Percentiles rank a stretch among this genome's conserved stretches.
phyloP scores from a whole-genome alignment of 37 sponge, comb jelly and placozoan species.

The Eunapius fragilis region DNA sequence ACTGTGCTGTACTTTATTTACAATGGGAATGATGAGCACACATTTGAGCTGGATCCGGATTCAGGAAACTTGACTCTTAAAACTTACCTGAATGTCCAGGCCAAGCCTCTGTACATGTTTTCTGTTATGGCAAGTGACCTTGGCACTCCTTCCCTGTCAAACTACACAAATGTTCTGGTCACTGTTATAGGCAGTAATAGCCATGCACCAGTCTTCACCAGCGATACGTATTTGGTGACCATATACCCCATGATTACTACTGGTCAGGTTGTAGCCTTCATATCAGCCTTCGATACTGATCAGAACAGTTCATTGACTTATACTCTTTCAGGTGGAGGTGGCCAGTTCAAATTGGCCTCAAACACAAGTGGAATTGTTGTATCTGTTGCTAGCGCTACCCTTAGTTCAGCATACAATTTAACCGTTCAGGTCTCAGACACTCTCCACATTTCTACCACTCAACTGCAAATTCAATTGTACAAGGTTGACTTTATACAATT shows the following conservation, averaged over 20 bases:
- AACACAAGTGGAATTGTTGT: not conserved
- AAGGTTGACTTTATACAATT: not conserved
- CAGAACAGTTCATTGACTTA: constrained; percentile 8
- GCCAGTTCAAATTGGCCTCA: constrained; percentile 24
- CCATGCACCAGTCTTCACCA: constrained; percentile 54
- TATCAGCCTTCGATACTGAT: constrained; percentile 53
- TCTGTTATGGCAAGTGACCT: constrained; percentile 52
- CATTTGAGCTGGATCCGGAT: constrained; percentile 28
- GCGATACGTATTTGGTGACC: constrained; percentile 8
- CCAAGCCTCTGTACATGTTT: constrained; percentile 7
- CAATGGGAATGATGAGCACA: constrained; percentile 34
- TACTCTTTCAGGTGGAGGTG: not conserved
- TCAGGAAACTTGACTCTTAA: constrained; percentile 52
- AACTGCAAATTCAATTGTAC: not conserved
- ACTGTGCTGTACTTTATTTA: constrained; percentile 35
- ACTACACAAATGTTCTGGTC: constrained; percentile 62
- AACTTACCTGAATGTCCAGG: constrained; percentile 47
- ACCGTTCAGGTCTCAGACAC: not conserved
- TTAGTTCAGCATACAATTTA: not conserved
- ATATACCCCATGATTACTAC: not conserved
- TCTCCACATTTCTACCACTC: not conserved
- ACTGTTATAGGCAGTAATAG: constrained; percentile 72
- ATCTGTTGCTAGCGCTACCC: not conserved
- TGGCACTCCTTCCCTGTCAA: constrained; percentile 28
- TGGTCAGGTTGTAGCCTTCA: not conserved